Conservation (phyloP, 2,888 invertebrate species). For the Nezara viridula region DNA sequence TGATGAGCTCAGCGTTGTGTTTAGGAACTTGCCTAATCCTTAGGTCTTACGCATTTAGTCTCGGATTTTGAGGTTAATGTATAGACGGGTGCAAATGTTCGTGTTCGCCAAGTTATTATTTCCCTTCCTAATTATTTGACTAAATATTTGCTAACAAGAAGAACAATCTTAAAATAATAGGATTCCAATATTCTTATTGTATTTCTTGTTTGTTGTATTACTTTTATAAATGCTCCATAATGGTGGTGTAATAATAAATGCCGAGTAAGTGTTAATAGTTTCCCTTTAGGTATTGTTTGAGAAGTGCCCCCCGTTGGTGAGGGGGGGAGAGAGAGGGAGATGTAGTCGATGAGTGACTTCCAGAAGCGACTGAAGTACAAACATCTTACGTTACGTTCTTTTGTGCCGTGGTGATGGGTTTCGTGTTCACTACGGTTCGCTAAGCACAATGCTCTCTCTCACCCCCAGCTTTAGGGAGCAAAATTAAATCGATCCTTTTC, state of each 20-base stretch:
- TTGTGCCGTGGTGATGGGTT: slow-evolving; percentile 27
- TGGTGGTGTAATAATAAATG: neutral
- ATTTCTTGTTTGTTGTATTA: neutral
- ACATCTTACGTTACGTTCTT: slow-evolving; percentile 34
- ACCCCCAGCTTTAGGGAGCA: neutral
- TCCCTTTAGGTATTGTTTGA: neutral
- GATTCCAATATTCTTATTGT: neutral
- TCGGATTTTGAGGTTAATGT: too few relatives aligned
- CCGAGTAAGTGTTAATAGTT: neutral
- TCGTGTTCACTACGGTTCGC: slow-evolving; percentile 2
- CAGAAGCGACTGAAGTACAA: neutral
- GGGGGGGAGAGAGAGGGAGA: neutral
- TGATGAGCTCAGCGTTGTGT: too few relatives aligned
- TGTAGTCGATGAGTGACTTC: slow-evolving; percentile 3
- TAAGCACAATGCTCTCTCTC: slow-evolving; percentile 4
- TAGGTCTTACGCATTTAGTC: too few relatives aligned
- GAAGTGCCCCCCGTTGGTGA: neutral
- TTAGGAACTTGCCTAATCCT: too few relatives aligned
- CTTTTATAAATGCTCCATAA: neutral
- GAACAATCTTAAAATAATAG: too few relatives aligned
- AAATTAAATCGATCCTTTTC: slow-evolving; percentile 1
- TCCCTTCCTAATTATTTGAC: too few relatives aligned
- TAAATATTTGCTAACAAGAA: too few relatives aligned
- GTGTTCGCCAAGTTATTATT: too few relatives aligned
- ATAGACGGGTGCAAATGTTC: too few relatives aligned